Percentiles rank a stretch among this genome's conserved stretches.
These are phyloP conservation scores for Agrotis segetum DNA, from an alignment of 2,888 invertebrate genomes.

Conservation along the genomic window DNA sequence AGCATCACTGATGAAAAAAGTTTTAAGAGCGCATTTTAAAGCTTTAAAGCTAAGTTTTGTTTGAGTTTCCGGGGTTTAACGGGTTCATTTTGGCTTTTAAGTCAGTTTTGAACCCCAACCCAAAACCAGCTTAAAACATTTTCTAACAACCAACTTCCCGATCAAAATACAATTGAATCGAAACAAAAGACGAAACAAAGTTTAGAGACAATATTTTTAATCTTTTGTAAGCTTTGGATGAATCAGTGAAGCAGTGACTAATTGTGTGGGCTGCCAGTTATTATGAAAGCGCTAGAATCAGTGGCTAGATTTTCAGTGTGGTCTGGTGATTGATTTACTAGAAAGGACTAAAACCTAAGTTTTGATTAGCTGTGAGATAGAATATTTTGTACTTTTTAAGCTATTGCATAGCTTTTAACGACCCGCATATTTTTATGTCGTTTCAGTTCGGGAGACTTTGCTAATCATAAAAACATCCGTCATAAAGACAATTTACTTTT, in stretches of 20 bases:
- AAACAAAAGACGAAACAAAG: slow-evolving; percentile 33
- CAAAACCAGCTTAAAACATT: slow-evolving; percentile 30
- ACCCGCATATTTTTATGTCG: no score
- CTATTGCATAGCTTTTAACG: no score
- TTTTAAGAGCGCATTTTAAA: not conserved
- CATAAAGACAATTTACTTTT: no score
- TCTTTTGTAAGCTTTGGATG: slow-evolving; percentile 3
- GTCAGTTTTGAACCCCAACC: not conserved
- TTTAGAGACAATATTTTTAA: slow-evolving; percentile 32
- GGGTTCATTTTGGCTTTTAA: not conserved
- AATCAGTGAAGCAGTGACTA: not conserved
- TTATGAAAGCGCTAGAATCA: slow-evolving; percentile 22
- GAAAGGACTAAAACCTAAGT: no score
- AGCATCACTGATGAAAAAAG: not conserved
- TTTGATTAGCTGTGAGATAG: no score
- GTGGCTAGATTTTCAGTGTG: not conserved
- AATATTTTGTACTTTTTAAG: no score
- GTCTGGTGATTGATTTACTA: no score
- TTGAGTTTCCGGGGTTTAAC: slow-evolving; percentile 6
- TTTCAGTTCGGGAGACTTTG: no score
- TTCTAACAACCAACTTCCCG: slow-evolving; percentile 7
- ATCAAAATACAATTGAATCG: slow-evolving; percentile 7
- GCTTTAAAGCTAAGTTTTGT: not conserved
- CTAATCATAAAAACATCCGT: no score
- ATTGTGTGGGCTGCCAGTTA: slow-evolving; percentile 38